Base-by-base conservation (phyloP, 2,888 invertebrate genomes). In the Meteorus colon region DNA sequence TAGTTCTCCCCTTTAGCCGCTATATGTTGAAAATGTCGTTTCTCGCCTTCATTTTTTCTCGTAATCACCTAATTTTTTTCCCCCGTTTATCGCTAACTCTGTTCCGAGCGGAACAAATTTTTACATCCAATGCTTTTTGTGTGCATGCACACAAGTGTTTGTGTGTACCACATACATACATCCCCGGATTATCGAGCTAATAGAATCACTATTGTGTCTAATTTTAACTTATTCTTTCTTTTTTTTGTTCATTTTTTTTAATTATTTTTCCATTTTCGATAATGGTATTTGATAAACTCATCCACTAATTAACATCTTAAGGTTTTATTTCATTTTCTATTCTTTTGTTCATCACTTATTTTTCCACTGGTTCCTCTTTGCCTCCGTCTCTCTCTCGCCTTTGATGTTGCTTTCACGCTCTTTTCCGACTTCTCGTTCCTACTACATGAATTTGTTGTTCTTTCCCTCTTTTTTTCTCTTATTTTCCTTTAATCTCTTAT, bases 191-290 rank as follows among this genome's bases (percentile, higher is more conserved):
- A 80, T 80, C 85, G 84, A 87, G 85, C 87, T 86, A 86, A 85
- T 84, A 84, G 84, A 86, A 86, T 86, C 85, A 86, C 85, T 85
- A 84, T 85, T 80, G 83, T 83, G 84, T 85, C 87, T 86, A 85
- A 84, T 82, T 79, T 70, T 81, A 19, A 55, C n/a, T 19, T 55
- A 83, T 74, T 73, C 74, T 74, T 65, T 24, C 62, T 67, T 24
- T 67, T 67, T 68, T 71, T 71, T 12, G 41, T 66, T 70, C 51
- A 59, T 65, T 70, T 66, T 19, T 41, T 45, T 31, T 74, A 12
- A 37, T 68, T 73, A 48, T 48, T 76, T 69, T 63, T 63, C 73
- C 62, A 63, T 75, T 73, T 70, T 41, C 31, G 71, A 66, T 24
- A 71, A 76, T 79, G 55, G 79, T 78, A 71, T 81, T 81, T 83